phyloP scores from a whole-genome alignment of 2,113 vertebrate species.

The Puma concolor region DNA sequence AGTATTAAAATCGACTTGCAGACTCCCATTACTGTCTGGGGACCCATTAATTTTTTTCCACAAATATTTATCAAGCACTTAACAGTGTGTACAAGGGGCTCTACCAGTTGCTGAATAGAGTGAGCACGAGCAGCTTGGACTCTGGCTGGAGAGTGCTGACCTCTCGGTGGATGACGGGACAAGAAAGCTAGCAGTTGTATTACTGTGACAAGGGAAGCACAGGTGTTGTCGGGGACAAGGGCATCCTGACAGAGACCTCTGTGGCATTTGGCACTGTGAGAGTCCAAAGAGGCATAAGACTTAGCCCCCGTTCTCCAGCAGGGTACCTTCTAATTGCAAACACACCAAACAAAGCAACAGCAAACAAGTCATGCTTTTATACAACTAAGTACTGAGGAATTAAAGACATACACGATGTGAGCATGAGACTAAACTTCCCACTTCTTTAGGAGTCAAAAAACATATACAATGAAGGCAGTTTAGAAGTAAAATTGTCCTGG shows the following conservation, averaged over 20 bases:
- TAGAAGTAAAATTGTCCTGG: constrained; percentile 14
- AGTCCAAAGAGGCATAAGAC: neutral
- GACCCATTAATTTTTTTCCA: neutral
- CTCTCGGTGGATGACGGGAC: too few species aligned
- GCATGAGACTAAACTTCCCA: neutral
- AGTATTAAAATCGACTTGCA: constrained; percentile 12
- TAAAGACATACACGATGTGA: neutral
- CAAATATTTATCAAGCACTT: neutral
- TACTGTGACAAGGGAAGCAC: neutral
- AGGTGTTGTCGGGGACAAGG: neutral
- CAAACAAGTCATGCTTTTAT: neutral
- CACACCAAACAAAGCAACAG: neutral
- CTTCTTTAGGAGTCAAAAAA: neutral
- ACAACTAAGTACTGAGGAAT: neutral
- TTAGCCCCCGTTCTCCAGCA: neutral
- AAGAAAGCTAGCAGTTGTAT: neutral
- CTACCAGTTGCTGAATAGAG: neutral
- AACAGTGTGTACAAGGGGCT: neutral
- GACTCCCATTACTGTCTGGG: neutral
- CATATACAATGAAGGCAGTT: neutral
- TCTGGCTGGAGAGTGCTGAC: neutral
- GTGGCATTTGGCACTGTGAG: neutral
- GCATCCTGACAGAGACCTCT: neutral
- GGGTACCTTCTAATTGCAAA: neutral
- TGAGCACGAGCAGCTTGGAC: neutral